Conservation (phyloP, 1,140 invertebrate species). For the Diprion similis region DNA sequence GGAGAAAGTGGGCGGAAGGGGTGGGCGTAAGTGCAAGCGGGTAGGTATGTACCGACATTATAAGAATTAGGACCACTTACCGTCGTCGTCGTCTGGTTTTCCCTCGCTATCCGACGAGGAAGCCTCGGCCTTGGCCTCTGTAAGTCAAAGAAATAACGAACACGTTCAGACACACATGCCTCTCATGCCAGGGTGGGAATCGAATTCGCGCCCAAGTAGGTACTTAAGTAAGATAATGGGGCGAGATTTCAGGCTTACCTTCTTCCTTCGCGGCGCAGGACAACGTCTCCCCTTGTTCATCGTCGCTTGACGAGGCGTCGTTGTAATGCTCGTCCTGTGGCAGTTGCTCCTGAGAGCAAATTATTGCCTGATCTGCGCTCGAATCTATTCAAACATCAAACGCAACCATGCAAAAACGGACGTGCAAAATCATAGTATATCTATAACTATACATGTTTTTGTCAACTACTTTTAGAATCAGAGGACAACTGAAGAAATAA, state of each 20-base stretch:
- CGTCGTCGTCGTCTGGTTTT: slow-evolving; percentile 46
- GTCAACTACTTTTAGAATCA: background rate
- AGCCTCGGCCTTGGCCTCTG: slow-evolving; percentile 57
- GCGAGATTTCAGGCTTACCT: slow-evolving; percentile 38
- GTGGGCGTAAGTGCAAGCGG: background rate
- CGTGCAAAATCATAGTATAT: slow-evolving; percentile 18
- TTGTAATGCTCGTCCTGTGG: slow-evolving; percentile 41
- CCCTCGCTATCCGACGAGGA: slow-evolving; percentile 56
- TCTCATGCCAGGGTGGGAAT: slow-evolving; percentile 24
- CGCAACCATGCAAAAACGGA: slow-evolving; percentile 15
- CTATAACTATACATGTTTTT: background rate
- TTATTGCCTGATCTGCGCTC: slow-evolving; percentile 36
- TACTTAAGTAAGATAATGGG: background rate
- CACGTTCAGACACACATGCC: slow-evolving; percentile 48
- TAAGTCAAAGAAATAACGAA: slow-evolving; percentile 39
- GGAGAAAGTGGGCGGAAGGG: no score
- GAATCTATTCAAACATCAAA: slow-evolving; percentile 43
- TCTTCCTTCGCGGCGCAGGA: slow-evolving; percentile 50
- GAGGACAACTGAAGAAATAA: slow-evolving; percentile 13
- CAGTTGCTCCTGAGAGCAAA: slow-evolving; percentile 34
- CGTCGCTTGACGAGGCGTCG: slow-evolving; percentile 50
- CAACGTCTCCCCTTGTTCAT: slow-evolving; percentile 55
- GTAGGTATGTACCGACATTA: background rate
- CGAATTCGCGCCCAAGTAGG: slow-evolving; percentile 12
- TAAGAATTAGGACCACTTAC: slow-evolving; percentile 34